phyloP scores from a whole-genome alignment of 2,113 vertebrate species.

The Emydura subglobosa region DNA sequence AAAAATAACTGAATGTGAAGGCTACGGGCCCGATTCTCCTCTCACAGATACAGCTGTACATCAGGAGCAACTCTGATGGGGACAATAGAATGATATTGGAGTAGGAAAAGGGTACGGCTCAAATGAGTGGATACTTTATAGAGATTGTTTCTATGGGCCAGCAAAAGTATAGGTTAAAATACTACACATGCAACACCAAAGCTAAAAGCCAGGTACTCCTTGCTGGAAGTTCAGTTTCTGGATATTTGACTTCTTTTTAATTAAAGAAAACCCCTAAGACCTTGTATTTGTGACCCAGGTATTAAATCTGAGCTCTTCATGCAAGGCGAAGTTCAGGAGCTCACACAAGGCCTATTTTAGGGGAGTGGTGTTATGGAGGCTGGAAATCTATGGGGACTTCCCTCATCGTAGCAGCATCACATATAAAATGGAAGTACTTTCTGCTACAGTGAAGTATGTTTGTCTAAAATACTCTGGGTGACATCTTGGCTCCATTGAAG shows the following conservation, averaged over 20 bases:
- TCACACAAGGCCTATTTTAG: not conserved
- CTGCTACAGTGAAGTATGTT: not conserved
- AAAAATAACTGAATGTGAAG: slow-evolving; percentile 54
- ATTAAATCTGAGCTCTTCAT: not conserved
- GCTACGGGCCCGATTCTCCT: slow-evolving; percentile 18
- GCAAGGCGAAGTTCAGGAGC: not conserved
- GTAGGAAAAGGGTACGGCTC: not conserved
- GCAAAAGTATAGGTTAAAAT: not conserved
- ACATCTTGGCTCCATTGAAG: not conserved
- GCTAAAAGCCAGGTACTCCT: not conserved
- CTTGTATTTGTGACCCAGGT: not conserved
- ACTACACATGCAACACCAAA: not conserved
- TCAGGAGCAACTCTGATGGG: not conserved
- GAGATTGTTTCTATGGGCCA: rapidly evolving
- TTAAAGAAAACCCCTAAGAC: not conserved
- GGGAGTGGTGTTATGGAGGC: not conserved
- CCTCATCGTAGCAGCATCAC: not conserved
- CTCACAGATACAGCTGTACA: not conserved
- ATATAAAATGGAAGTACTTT: not conserved
- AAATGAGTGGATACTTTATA: not conserved
- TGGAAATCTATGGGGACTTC: not conserved
- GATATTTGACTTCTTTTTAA: not conserved
- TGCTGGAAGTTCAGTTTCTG: not conserved
- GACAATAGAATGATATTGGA: rapidly evolving
- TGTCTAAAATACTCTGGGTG: slow-evolving; percentile 48